Conservation (phyloP, 2,113 vertebrate genomes). For the Salvelinus alpinus region DNA sequence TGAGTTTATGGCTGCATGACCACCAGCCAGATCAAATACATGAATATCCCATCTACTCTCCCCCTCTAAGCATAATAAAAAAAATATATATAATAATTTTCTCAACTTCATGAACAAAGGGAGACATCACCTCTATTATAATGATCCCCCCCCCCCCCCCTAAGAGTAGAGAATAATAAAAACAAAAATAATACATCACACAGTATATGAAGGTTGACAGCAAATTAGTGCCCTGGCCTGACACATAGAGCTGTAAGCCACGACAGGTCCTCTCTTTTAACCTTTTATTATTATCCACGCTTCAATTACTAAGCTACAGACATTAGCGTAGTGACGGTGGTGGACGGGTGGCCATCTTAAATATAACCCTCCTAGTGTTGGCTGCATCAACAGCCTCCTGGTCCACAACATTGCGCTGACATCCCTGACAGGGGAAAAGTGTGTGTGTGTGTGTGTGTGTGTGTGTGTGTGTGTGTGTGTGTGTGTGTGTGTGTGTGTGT, state of each 20-base stretch:
- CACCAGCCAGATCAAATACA: too few species aligned
- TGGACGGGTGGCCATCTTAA: constrained; percentile 76
- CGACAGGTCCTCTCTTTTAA: constrained; percentile 69
- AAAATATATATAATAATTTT: constrained; percentile 6
- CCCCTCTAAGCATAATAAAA: background rate
- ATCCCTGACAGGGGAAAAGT: background rate
- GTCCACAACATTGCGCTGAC: constrained; percentile 64
- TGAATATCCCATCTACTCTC: too few species aligned
- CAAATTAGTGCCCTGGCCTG: constrained; percentile 74
- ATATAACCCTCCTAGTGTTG: constrained; percentile 77
- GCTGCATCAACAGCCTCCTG: constrained; percentile 70
- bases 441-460: constrained; percentile 15
- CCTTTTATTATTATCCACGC: constrained; percentile 76
- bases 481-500: too few species aligned
- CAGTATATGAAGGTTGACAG: constrained; percentile 56
- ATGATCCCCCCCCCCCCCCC: background rate
- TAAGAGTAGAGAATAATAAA: background rate
- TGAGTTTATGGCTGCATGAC: background rate
- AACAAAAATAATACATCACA: background rate
- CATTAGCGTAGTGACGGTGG: constrained; percentile 62
- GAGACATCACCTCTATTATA: constrained; percentile 37
- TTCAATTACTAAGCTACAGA: constrained; percentile 83
- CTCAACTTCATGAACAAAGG: too few species aligned
- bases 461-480: too few species aligned
- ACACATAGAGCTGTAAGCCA: constrained; percentile 69